A percentile compares a stretch with the other conserved stretches of the same genome.
Evolutionary conservation across 2,113 vertebrate genomes (phyloP).

Genomic region (Pardalotus punctatus): DNA sequence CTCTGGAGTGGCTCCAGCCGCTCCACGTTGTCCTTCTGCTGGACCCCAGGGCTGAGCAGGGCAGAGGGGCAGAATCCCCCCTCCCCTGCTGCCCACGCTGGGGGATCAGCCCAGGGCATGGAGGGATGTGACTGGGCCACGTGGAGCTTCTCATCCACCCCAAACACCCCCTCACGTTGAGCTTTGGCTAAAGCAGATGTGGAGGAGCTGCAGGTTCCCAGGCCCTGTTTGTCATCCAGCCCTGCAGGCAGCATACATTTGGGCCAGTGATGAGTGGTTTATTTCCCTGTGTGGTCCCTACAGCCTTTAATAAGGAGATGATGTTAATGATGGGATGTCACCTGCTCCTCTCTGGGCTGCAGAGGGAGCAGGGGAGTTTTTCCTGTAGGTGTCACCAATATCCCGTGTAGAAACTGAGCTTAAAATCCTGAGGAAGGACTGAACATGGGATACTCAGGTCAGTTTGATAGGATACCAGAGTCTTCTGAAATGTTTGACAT

Average conservation of each 20-base stretch:
- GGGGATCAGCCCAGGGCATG: not conserved
- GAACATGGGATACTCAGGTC: not conserved
- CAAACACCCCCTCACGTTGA: accelerated
- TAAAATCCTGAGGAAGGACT: not conserved
- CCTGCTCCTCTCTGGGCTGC: not conserved
- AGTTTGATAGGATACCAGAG: accelerated
- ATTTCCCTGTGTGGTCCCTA: not conserved
- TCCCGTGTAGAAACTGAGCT: not conserved
- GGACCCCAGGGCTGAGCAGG: not conserved
- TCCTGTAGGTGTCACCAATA: conserved; percentile 55
- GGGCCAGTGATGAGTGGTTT: accelerated
- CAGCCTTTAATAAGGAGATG: not conserved
- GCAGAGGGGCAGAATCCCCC: not conserved
- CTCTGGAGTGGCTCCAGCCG: not conserved
- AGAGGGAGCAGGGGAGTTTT: not conserved
- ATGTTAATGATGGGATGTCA: not conserved
- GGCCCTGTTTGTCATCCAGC: not conserved
- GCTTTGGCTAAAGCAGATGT: not conserved
- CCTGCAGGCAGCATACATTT: not conserved
- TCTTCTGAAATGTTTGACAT: not conserved
- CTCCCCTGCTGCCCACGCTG: not conserved
- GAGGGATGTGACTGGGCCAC: not conserved
- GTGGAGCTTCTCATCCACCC: not conserved
- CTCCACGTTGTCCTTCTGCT: accelerated
- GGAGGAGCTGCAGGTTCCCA: not conserved